A percentile compares a stretch with the other conserved stretches of the same genome.
phyloP scores from a whole-genome alignment of 2,113 vertebrate species.

The Paedocypris sp. region DNA sequence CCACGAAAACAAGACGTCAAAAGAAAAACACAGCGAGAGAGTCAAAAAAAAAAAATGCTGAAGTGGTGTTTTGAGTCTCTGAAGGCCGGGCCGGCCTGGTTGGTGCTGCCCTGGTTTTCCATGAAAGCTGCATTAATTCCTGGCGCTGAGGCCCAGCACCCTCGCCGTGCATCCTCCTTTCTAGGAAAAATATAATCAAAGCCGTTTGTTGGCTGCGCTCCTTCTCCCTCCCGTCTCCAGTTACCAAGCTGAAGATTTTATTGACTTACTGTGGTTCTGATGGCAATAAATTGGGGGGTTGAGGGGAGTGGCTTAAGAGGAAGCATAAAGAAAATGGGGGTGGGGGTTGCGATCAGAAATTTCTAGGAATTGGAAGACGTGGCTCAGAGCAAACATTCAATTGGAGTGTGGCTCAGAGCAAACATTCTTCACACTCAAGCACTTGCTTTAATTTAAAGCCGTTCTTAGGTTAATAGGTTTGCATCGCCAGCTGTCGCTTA shows the following conservation, averaged over 20 bases:
- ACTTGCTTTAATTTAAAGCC: not conserved
- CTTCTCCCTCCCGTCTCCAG: constrained; percentile 11
- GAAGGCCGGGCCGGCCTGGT: constrained; percentile 13
- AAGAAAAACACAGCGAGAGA: not conserved
- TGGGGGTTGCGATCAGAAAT: not conserved
- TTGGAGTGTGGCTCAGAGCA: constrained; percentile 2
- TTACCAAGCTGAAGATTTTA: constrained; percentile 21
- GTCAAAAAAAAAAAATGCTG: not conserved
- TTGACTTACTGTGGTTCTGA: constrained; percentile 20
- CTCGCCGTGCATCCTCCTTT: constrained; percentile 59
- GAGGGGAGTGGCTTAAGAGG: not conserved
- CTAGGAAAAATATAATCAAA: constrained; percentile 67
- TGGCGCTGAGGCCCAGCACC: constrained; percentile 53
- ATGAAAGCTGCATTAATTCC: constrained; percentile 48
- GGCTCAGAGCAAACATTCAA: constrained; percentile 4
- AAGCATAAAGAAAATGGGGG: constrained; percentile 7
- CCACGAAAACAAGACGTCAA: not conserved
- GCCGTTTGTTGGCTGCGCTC: constrained; percentile 48
- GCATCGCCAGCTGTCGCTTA: not conserved
- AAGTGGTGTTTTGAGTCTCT: constrained; percentile 22
- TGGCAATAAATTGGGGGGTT: constrained; percentile 19
- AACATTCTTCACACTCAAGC: constrained; percentile 5
- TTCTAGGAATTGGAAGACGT: constrained; percentile 21
- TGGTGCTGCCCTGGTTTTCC: constrained; percentile 22
- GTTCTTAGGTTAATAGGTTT: not conserved